phyloP scores from a whole-genome alignment of 2,797 vertebrate genomes.

The Macropodus opercularis region DNA sequence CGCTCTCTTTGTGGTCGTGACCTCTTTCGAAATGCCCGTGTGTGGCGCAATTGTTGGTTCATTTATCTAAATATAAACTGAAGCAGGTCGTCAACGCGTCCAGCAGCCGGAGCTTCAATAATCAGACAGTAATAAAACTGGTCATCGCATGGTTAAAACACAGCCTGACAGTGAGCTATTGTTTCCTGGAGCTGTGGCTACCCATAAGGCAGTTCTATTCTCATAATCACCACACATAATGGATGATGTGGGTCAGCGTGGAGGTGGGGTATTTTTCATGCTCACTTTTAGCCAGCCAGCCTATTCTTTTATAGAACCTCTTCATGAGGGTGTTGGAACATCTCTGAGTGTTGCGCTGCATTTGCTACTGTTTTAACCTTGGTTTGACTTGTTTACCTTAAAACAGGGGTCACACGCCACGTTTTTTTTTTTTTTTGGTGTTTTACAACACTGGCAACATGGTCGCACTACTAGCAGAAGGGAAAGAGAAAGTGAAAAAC shows the following conservation, averaged over 20 bases:
- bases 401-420: constrained; percentile 62
- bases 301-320: constrained; percentile 83
- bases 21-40: constrained; percentile 51
- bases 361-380: constrained; percentile 79
- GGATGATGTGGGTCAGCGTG: constrained; percentile 85
- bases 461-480: constrained; percentile 1
- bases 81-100: constrained; percentile 60
- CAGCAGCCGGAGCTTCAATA: constrained; percentile 59
- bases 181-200: constrained; percentile 77
- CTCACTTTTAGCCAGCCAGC: constrained; percentile 83
- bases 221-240: constrained; percentile 86
- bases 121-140: constrained; percentile 73
- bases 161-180: constrained; percentile 80
- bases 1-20: constrained; percentile 58
- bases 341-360: constrained; percentile 65
- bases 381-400: constrained; percentile 77
- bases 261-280: constrained; percentile 87
- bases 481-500: constrained; percentile 17
- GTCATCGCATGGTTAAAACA: constrained; percentile 71
- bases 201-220: constrained; percentile 81
- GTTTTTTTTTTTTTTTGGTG: constrained; percentile 28
- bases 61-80: constrained; percentile 72
- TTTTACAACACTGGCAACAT: constrained; percentile 25
- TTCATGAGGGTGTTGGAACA: constrained; percentile 63
- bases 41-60: constrained; percentile 62